phyloP scores from a whole-genome alignment of 2,113 vertebrate genomes.

The Pampusana beccarii region DNA sequence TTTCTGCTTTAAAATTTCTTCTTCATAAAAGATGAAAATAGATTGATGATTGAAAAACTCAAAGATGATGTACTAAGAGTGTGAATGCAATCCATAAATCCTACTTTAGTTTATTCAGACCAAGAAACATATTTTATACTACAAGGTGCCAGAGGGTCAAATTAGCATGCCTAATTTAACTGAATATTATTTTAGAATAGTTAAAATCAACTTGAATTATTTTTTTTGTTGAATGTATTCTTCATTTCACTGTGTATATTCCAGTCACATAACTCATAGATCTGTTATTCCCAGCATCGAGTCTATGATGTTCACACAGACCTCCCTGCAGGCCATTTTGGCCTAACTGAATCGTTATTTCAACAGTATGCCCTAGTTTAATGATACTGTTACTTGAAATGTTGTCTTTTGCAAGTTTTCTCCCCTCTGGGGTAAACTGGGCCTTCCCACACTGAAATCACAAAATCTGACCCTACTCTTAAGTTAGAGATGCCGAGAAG shows the following conservation, averaged over 20 bases:
- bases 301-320: constrained; percentile 25
- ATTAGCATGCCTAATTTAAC: not conserved
- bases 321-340: constrained; percentile 46
- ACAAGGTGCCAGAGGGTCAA: not conserved
- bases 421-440: not conserved
- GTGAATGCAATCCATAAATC: not conserved
- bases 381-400: constrained; percentile 33
- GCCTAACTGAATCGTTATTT: constrained; percentile 40
- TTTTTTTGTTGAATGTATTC: not conserved
- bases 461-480: not conserved
- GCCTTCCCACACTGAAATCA: not conserved
- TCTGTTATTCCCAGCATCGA: not conserved
- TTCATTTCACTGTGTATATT: constrained; percentile 13
- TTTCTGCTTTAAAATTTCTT: not conserved
- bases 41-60: not conserved
- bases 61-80: not conserved
- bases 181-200: not conserved
- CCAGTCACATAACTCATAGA: constrained; percentile 4
- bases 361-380: constrained; percentile 20
- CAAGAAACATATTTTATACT: not conserved
- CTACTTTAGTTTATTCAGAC: not conserved
- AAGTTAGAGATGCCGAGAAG: not conserved
- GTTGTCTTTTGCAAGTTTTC: constrained; percentile 22
- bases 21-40: not conserved
- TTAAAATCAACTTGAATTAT: not conserved